Evolutionary conservation across 1,140 invertebrate species (phyloP).

Genomic region (Lamellibrachia luymesi): DNA sequence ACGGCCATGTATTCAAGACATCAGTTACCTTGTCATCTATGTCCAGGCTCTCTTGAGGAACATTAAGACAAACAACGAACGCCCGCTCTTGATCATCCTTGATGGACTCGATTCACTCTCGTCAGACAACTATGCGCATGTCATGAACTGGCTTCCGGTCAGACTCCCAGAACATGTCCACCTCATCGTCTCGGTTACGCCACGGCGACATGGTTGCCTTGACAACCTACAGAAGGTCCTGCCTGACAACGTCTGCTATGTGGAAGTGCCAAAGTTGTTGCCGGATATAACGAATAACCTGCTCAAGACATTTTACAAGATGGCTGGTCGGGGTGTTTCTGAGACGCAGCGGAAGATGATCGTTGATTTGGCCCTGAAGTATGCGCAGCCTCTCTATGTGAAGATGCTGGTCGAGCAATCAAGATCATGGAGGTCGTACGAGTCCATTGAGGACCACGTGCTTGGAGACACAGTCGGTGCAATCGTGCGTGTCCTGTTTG

Average conservation of each 20-base stretch:
- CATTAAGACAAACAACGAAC: background rate
- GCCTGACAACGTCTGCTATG: background rate
- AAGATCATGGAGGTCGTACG: background rate
- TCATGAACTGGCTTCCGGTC: conserved; percentile 49
- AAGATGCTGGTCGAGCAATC: no score
- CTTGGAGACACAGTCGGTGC: background rate
- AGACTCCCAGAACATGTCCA: conserved; percentile 57
- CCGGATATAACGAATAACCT: background rate
- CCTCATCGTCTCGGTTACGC: conserved; percentile 23
- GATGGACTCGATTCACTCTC: conserved; percentile 47
- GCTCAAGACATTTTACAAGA: no score
- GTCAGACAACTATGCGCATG: conserved; percentile 36
- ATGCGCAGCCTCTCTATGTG: no score
- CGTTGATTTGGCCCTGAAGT: no score
- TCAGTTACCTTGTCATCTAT: background rate
- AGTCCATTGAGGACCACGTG: background rate
- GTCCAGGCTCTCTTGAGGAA: background rate
- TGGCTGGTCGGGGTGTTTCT: no score
- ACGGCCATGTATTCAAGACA: background rate
- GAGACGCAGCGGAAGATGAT: no score
- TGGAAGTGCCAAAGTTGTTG: background rate
- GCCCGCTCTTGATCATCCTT: conserved; percentile 23
- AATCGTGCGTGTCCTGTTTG: background rate
- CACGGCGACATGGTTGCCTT: conserved; percentile 31
- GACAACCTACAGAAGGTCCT: conserved; percentile 34